Conservation (phyloP, 2,113 vertebrate species). For the Pelecanoides urinatrix region DNA sequence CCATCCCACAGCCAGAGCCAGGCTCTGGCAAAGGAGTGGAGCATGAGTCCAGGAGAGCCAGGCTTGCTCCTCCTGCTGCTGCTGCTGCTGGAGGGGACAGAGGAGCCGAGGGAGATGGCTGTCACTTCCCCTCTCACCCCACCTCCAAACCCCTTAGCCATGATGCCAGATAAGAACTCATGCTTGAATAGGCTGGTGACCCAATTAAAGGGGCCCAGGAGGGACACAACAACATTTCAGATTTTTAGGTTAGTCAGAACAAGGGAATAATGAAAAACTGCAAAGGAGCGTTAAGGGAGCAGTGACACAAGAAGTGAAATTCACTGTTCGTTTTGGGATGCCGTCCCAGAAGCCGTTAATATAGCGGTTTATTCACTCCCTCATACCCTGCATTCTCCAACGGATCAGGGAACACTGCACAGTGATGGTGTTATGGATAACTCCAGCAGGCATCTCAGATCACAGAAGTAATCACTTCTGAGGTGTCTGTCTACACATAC, state of each 20-base stretch:
- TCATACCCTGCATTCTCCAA: neutral
- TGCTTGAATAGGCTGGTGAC: neutral
- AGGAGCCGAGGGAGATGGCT: neutral
- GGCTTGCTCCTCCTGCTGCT: neutral
- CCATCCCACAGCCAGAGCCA: neutral
- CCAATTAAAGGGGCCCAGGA: neutral
- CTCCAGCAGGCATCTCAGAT: neutral
- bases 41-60: neutral
- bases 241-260: neutral
- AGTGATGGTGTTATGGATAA: neutral
- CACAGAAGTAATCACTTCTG: neutral
- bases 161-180: neutral
- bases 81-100: neutral
- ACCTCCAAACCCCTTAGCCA: neutral
- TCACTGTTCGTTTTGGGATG: neutral
- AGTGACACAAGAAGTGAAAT: neutral
- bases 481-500: neutral
- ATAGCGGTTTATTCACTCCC: neutral
- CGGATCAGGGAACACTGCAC: neutral
- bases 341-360: neutral
- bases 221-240: neutral
- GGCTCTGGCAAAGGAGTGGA: neutral
- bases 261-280: neutral
- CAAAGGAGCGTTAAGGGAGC: neutral
- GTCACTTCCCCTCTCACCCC: neutral